These are phyloP conservation scores for Hirtodrosophila histrioides DNA, from an alignment of 2,888 invertebrate species.

Conservation along the genomic window DNA sequence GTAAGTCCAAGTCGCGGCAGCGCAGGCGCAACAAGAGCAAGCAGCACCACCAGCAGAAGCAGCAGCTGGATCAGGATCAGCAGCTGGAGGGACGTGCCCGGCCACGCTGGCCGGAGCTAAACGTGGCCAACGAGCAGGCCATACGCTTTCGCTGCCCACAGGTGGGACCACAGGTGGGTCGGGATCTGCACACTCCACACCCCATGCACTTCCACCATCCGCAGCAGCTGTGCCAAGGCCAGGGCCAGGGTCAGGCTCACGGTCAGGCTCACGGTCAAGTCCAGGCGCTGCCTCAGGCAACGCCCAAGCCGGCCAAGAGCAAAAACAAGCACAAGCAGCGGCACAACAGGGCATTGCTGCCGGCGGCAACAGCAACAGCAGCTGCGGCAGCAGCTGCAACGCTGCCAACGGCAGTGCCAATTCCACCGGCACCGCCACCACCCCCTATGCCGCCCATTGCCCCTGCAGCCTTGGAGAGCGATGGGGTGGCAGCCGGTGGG, in stretches of 20 bases:
- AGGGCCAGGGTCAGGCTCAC: conserved; percentile 28
- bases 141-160: conserved; percentile 83
- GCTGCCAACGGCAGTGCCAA: conserved; percentile 13
- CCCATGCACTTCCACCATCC: conserved; percentile 82
- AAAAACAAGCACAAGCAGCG: conserved; percentile 38
- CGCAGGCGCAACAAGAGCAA: conserved; percentile 66
- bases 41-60: conserved; percentile 46
- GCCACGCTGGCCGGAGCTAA: conserved; percentile 68
- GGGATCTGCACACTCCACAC: conserved; percentile 74
- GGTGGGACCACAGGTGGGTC: conserved; percentile 80
- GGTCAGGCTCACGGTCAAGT: no score
- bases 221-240: conserved; percentile 64
- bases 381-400: conserved; percentile 23
- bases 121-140: conserved; percentile 80
- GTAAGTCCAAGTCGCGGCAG: conserved; percentile 63
- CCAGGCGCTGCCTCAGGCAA: conserved; percentile 29
- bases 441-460: conserved; percentile 18
- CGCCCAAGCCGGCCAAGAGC: conserved; percentile 34
- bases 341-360: conserved; percentile 16
- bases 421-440: conserved; percentile 31
- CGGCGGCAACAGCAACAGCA: conserved; percentile 15
- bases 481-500: conserved; percentile 7
- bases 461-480: not conserved
- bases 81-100: conserved; percentile 23
- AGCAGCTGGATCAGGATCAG: conserved; percentile 39